Evolutionary conservation across 2,888 invertebrate species (phyloP), one percentile per base, ranked within the genome.

Genomic region (Cerceris ruficornis): DNA sequence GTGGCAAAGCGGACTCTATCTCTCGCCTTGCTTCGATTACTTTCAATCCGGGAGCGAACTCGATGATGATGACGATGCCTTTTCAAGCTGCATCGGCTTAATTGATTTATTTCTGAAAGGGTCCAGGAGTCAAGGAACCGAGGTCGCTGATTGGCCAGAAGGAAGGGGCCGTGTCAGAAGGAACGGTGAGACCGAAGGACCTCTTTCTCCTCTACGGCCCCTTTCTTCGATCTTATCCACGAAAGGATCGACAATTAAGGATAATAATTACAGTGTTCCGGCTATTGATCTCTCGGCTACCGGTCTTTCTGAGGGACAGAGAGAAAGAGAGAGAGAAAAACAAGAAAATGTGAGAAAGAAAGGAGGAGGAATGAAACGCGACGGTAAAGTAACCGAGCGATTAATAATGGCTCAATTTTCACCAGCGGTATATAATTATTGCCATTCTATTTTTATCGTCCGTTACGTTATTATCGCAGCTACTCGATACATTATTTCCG

Each of bases 71-170:
- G 90, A 90, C 88, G 83, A 71, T 82, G 89, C 88, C 82, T 82
- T 89, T 89, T 87, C 84, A 86, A 82, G 82, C 86, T 85, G 88
- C 87, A 87, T 88, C 88, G 88, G 83, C 89, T 90, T 89, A 90
- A 90, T 90, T 90, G 90, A 90, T 90, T 90, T 90, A 90, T 89
- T 89, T 90, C 89, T 84, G 82, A 86, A 83, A 80, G 85, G 85
- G 79, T 71, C 73, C 70, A 79, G 66, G 77, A 82, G 83, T 66
- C 75, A 72, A 75, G 71, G 72, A 65, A 77, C 70, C 70, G 43
- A 61, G 64, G 54, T 50, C 64, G 54, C 65, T 67, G 79, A 79
- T 78, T 76, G 81, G 78, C 73, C 70, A 58, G 60, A 66, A 41
- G 49, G 52, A 67, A 65, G 50, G 69, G 59, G 28, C 52, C 69